Evolutionary conservation across 2,888 invertebrate genomes (phyloP).

Genomic region (Diaprepes abbreviatus): DNA sequence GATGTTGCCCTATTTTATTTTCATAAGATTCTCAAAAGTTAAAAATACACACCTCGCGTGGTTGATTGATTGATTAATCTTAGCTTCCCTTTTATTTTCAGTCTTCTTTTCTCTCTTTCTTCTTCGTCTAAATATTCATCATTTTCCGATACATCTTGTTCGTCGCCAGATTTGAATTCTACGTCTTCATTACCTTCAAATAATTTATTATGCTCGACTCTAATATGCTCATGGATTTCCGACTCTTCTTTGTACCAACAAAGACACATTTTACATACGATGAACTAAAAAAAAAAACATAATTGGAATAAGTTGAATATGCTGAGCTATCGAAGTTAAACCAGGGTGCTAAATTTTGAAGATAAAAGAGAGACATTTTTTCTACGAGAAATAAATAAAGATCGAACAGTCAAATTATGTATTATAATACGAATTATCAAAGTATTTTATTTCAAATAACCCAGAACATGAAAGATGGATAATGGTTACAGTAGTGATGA

Average conservation of each 20-base stretch:
- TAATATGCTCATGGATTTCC: constrained; percentile 57
- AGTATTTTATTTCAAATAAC: too few relatives aligned
- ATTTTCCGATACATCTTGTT: constrained; percentile 31
- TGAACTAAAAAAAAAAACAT: constrained; percentile 56
- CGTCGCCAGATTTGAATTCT: neutral
- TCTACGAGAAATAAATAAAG: too few relatives aligned
- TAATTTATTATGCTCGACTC: constrained; percentile 48
- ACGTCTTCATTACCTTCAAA: constrained; percentile 4
- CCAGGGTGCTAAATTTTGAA: too few relatives aligned
- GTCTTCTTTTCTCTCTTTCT: constrained; percentile 32
- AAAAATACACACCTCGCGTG: neutral
- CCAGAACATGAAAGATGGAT: too few relatives aligned
- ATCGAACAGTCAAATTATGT: too few relatives aligned
- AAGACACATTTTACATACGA: constrained; percentile 61
- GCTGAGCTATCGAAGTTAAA: too few relatives aligned
- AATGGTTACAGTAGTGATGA: too few relatives aligned
- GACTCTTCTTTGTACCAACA: constrained; percentile 52
- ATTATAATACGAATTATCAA: too few relatives aligned
- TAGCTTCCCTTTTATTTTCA: constrained; percentile 35
- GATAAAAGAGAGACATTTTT: too few relatives aligned
- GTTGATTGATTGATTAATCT: neutral
- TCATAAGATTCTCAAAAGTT: constrained; percentile 13
- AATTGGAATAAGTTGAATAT: too few relatives aligned
- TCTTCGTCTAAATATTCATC: constrained; percentile 45
- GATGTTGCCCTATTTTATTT: too few relatives aligned